phyloP scores from a whole-genome alignment of 2,113 vertebrate genomes.

The Leuciscus idus region DNA sequence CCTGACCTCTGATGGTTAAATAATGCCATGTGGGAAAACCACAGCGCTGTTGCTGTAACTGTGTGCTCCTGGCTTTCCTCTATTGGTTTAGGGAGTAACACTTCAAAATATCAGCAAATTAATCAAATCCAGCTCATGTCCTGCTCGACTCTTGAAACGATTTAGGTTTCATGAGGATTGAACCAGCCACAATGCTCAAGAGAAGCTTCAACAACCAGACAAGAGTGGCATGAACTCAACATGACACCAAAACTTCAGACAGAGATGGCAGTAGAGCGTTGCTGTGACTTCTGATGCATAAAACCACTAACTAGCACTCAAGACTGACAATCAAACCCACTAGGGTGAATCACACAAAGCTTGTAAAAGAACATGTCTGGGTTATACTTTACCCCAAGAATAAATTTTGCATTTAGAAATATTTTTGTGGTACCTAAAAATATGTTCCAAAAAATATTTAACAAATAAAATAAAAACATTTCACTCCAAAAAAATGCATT shows the following conservation, averaged over 20 bases:
- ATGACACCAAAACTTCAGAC: neutral
- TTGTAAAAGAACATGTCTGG: neutral
- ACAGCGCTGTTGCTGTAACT: neutral
- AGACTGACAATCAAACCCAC: neutral
- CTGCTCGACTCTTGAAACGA: neutral
- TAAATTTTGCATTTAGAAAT: neutral
- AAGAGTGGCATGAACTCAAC: slow-evolving; percentile 12
- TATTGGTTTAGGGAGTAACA: neutral
- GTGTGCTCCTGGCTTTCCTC: neutral
- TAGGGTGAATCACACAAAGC: neutral
- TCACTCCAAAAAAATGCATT: no score
- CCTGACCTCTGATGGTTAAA: neutral
- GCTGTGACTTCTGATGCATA: neutral
- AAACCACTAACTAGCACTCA: neutral
- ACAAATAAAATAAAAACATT: no score
- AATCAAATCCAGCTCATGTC: slow-evolving; percentile 5
- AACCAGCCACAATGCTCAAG: slow-evolving; percentile 7
- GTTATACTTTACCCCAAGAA: neutral
- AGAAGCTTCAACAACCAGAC: neutral
- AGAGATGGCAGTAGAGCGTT: neutral
- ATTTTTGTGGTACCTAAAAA: no score
- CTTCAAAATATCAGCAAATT: neutral
- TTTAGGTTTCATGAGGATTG: slow-evolving; percentile 11
- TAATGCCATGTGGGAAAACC: neutral
- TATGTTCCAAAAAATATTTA: no score